phyloP scores from a whole-genome alignment of 2,888 invertebrate species.

The Noctuana brunneofusca region DNA sequence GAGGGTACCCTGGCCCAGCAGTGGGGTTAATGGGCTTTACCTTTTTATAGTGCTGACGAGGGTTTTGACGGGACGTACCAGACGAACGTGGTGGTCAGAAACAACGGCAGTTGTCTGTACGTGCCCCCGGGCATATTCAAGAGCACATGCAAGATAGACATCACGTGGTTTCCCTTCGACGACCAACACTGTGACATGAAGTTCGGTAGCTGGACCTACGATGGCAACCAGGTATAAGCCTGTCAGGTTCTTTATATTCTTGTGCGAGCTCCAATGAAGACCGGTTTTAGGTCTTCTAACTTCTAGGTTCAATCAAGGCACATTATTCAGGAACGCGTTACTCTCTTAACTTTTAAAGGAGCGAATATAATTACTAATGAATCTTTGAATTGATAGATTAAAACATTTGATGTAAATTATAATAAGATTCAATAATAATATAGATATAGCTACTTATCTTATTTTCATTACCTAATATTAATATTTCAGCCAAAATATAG shows the following conservation, averaged over 20 bases:
- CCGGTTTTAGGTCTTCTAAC: neutral
- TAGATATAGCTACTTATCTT: neutral
- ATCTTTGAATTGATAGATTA: neutral
- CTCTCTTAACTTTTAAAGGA: too few species aligned
- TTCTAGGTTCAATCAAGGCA: neutral
- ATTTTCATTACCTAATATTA: neutral
- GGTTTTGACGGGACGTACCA: conserved; percentile 99
- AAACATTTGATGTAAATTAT: neutral
- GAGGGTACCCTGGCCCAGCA: neutral
- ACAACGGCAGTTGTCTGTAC: conserved; percentile 99
- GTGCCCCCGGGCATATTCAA: conserved; percentile 99
- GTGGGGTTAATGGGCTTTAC: conserved; percentile 44
- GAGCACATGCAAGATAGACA: conserved; percentile 99
- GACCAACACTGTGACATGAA: conserved; percentile 99
- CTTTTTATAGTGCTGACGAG: conserved; percentile 96
- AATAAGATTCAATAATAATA: neutral
- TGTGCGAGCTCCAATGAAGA: neutral
- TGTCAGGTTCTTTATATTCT: conserved; percentile 25
- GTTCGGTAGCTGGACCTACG: conserved; percentile 99
- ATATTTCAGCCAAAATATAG: neutral
- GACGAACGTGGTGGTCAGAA: conserved; percentile 99
- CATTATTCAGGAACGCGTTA: too few species aligned
- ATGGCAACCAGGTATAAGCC: conserved; percentile 93
- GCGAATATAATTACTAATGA: neutral
- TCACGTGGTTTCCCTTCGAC: conserved; percentile 99